These are phyloP conservation scores for Sepiola atlantica DNA, from an alignment of 2,888 invertebrate genomes.

Conservation along the genomic window DNA sequence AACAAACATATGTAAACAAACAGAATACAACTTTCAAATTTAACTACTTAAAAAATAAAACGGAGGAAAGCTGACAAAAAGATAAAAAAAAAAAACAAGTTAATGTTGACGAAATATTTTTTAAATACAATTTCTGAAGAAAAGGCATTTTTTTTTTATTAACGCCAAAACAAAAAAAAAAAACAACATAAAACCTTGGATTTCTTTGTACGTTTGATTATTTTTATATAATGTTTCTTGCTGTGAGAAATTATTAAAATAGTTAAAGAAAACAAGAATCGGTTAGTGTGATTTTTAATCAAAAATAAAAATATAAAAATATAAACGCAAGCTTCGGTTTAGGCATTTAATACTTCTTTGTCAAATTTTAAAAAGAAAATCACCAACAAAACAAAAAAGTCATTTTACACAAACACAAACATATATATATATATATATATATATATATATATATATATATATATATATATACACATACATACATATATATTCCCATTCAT, in stretches of 20 bases:
- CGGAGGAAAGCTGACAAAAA: too few species aligned
- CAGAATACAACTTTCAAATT: background rate
- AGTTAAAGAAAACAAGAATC: background rate
- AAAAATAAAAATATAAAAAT: background rate
- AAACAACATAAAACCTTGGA: background rate
- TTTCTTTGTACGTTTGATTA: background rate
- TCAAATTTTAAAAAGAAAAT: too few species aligned
- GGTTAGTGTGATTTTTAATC: background rate
- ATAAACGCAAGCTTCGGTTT: background rate
- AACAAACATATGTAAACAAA: background rate
- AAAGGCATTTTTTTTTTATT: background rate
- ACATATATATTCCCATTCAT: too few species aligned
- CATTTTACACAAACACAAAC: background rate
- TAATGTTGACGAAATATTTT: too few species aligned
- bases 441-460: background rate
- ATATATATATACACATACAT: background rate
- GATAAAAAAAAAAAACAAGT: too few species aligned
- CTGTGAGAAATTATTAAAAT: background rate
- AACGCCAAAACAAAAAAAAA: too few species aligned
- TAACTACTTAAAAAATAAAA: too few species aligned
- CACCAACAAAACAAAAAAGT: background rate
- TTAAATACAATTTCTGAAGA: background rate
- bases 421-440: background rate
- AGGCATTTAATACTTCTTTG: background rate
- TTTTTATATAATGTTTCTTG: background rate